phyloP scores from a whole-genome alignment of 2,888 invertebrate species.

The Drosophila meridiana region DNA sequence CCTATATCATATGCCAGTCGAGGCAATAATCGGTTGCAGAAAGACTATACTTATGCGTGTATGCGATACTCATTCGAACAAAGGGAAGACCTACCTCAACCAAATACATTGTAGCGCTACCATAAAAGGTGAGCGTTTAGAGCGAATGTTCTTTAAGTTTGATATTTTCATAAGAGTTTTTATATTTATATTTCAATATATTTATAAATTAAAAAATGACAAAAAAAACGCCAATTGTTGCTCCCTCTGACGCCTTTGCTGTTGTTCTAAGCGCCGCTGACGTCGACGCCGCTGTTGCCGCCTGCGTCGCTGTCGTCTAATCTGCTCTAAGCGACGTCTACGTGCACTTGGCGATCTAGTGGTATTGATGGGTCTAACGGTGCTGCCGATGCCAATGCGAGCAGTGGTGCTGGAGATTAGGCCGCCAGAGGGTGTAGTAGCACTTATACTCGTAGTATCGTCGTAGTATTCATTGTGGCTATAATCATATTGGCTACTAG shows the following conservation, averaged over 20 bases:
- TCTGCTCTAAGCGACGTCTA: background rate
- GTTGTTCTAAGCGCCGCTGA: too few species aligned
- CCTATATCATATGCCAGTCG: conserved; percentile 50
- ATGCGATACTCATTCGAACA: conserved; percentile 10
- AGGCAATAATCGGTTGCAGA: conserved; percentile 43
- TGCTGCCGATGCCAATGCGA: background rate
- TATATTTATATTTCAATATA: too few species aligned
- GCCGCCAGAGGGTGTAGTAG: background rate
- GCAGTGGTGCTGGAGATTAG: background rate
- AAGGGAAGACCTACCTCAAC: conserved; percentile 34
- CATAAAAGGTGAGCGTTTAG: background rate
- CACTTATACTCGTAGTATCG: background rate
- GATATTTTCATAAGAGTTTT: background rate
- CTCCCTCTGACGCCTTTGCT: too few species aligned
- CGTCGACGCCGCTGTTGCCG: background rate
- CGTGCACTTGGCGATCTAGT: background rate
- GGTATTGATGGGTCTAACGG: background rate
- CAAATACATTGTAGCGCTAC: background rate
- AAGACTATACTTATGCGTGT: conserved; percentile 39
- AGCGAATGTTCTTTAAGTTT: background rate
- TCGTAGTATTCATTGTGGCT: background rate
- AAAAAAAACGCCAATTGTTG: too few species aligned
- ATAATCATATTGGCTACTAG: background rate
- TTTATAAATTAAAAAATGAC: too few species aligned
- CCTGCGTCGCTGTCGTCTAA: background rate